Base-by-base conservation (phyloP, 2,113 vertebrate genomes). In the Periophthalmus modestus region DNA sequence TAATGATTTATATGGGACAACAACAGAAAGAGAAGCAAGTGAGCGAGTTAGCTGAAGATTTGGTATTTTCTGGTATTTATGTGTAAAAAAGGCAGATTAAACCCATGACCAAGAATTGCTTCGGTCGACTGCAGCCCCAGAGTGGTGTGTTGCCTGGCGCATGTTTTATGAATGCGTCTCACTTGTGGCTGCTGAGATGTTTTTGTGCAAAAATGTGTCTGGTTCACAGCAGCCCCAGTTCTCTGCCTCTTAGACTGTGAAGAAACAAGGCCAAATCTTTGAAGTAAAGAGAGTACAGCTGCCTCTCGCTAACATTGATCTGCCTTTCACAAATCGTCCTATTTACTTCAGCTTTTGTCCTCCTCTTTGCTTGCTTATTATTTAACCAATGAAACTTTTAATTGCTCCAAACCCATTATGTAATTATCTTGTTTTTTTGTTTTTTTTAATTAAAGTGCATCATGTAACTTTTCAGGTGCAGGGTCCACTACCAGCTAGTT, bases 261-360 rank as follows among this genome's bases (percentile, higher is more conserved):
- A 66, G 70, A 75, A 82, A 73, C 58, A 15, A 57, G 65, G 52
- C 28, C 66, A 19, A 11, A 14, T 33, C 74, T 83, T 83, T 70
- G 66, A 82, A 74, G 68, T 39, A 55, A 69, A 48, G 48, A 69
- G 19, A 52, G 1, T 16, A 13, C 24, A 66, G 50, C 58, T 43
- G 55, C 19, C 2, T 61, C 47, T 61, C 66, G 78, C 39, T 46
- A 69, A 71, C 33, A 59, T 28, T 55, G 12, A 71, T 71, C 39
- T 62, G 69, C 69, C 18, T 23, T 52, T 24, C 68, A 65, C 47
- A 55, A 2, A 48, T 15, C 23, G 23, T 15, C 57, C 19, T 34
- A 66, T 71, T 77, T 18, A 23, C 55, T 79, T 50, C n/a, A 57
- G 21, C 16, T 72, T 23, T 74, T 68, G 39, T 6, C 50, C 21